A percentile compares a stretch with the other conserved stretches of the same genome.
Evolutionary conservation across 2,888 invertebrate genomes (phyloP).

Genomic region (Chesias legatella): DNA sequence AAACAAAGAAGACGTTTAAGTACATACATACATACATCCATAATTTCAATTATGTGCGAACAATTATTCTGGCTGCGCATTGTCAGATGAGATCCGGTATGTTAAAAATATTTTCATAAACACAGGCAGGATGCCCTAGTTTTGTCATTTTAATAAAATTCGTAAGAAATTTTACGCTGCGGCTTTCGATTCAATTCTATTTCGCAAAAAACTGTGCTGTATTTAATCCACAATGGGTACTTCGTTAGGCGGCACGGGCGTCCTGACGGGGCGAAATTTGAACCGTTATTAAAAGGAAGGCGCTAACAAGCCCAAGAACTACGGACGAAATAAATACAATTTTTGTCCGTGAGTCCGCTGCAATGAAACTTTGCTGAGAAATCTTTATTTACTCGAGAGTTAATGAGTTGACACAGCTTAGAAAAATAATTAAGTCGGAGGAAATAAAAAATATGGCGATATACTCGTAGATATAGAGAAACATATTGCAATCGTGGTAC

Average conservation of each 20-base stretch:
- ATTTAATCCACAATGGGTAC: constrained; percentile 18
- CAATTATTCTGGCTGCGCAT: no score
- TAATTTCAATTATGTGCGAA: no score
- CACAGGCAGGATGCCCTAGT: background rate
- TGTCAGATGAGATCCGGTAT: no score
- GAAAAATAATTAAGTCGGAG: no score
- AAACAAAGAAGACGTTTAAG: no score
- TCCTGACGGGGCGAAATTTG: constrained; percentile 16
- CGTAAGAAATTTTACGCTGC: background rate
- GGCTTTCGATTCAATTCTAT: constrained; percentile 11
- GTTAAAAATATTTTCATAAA: no score
- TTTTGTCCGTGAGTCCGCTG: constrained; percentile 5
- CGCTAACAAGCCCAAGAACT: constrained; percentile 22
- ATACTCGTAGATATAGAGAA: no score
- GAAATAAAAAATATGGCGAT: no score
- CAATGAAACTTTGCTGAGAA: constrained; percentile 10
- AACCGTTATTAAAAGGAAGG: constrained; percentile 19
- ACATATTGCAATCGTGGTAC: no score
- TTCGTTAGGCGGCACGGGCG: constrained; percentile 25
- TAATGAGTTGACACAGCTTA: no score
- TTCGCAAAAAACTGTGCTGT: constrained; percentile 14
- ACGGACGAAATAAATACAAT: constrained; percentile 11
- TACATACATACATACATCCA: no score
- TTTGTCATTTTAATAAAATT: background rate
- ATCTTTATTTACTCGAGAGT: constrained; percentile 4